Percentiles rank a stretch among this genome's conserved stretches.
These are phyloP conservation scores for Cavia aperea DNA, from an alignment of 2,113 vertebrate genomes.

Conservation along the genomic window DNA sequence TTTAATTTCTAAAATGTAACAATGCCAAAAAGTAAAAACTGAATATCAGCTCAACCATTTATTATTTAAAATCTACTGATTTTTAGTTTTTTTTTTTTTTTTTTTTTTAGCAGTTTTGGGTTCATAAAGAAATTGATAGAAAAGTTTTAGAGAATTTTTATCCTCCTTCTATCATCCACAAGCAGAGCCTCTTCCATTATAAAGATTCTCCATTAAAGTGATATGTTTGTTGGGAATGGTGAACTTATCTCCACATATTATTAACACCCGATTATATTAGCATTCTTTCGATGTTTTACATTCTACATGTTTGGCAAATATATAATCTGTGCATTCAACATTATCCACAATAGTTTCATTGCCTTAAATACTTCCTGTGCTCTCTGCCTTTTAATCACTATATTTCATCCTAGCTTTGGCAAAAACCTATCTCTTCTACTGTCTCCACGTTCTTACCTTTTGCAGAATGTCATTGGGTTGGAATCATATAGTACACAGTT, in stretches of 20 bases:
- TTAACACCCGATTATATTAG: background rate
- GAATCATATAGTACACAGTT: background rate
- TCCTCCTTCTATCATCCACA: rapidly evolving
- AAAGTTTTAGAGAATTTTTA: background rate
- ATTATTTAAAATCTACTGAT: conserved; percentile 8
- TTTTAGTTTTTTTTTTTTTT: background rate
- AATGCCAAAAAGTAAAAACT: background rate
- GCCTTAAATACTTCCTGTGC: background rate
- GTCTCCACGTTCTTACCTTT: background rate
- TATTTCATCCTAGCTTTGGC: too few species aligned
- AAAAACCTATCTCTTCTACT: background rate
- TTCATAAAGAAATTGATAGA: background rate
- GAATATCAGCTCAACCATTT: background rate
- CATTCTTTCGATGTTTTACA: background rate
- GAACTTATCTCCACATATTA: background rate
- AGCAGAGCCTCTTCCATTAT: rapidly evolving
- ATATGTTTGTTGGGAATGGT: background rate
- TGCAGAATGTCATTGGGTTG: background rate
- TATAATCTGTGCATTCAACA: too few species aligned
- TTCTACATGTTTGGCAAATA: background rate
- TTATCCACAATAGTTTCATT: too few species aligned
- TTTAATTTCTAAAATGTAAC: conserved; percentile 28
- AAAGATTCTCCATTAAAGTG: background rate
- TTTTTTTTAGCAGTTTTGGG: background rate
- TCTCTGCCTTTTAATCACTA: background rate